A percentile compares a stretch with the other conserved stretches of the same genome.
phyloP scores from a whole-genome alignment of 2,113 vertebrate genomes.

The Heterocephalus glaber region DNA sequence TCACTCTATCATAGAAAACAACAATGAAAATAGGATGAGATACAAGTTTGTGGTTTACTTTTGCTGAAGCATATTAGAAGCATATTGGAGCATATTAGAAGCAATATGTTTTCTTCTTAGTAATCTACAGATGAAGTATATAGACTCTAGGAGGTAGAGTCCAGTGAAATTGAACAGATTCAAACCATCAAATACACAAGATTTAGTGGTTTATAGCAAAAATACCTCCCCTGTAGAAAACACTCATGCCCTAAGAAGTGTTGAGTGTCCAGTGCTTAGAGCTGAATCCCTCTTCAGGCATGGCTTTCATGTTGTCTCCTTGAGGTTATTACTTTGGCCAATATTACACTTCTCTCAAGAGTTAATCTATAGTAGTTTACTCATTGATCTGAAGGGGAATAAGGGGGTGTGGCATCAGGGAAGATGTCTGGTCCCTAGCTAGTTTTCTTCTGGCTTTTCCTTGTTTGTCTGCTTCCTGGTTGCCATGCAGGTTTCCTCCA shows the following conservation, averaged over 20 bases:
- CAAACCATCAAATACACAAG: background rate
- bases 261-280: background rate
- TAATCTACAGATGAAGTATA: background rate
- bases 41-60: background rate
- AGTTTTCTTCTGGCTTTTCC: background rate
- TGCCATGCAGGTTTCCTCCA: no score
- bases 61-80: constrained; percentile 29
- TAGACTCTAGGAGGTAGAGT: background rate
- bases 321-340: background rate
- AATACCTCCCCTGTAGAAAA: background rate
- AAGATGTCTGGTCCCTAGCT: background rate
- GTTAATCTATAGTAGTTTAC: background rate
- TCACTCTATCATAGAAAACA: constrained; percentile 5
- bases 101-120: background rate
- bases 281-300: background rate
- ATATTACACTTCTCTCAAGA: background rate
- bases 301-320: accelerated
- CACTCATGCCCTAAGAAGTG: no score
- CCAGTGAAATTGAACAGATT: background rate
- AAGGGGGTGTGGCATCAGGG: background rate
- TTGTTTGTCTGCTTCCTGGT: background rate
- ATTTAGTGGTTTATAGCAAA: background rate
- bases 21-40: background rate
- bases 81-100: background rate
- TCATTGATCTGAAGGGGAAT: accelerated